These are phyloP conservation scores for Linyphia triangularis DNA, from an alignment of 2,888 invertebrate genomes.

Conservation along the genomic window DNA sequence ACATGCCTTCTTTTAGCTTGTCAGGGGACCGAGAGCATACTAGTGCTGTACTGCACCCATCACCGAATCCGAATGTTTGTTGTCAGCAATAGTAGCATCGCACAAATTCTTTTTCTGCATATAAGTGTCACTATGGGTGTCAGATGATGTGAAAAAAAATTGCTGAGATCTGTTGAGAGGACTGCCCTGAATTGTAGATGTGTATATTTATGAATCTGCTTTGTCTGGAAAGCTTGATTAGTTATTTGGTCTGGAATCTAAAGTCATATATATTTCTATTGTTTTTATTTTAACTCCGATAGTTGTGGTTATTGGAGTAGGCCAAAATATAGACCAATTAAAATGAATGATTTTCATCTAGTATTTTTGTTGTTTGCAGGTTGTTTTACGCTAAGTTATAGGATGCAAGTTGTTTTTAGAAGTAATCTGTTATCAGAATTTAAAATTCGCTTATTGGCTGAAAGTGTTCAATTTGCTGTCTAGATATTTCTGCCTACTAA, in stretches of 20 bases:
- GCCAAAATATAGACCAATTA: constrained; percentile 40
- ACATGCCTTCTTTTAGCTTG: background rate
- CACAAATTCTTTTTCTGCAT: constrained; percentile 25
- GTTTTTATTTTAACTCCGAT: constrained; percentile 10
- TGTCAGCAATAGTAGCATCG: constrained; percentile 54
- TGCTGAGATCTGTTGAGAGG: constrained; percentile 32
- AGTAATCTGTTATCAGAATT: background rate
- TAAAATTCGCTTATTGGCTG: background rate
- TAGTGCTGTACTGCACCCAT: background rate
- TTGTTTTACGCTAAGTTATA: background rate
- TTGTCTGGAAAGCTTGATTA: constrained; percentile 9
- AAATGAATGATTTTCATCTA: constrained; percentile 15
- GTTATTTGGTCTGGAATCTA: constrained; percentile 43
- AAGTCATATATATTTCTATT: constrained; percentile 21
- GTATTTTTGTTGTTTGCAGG: constrained; percentile 34
- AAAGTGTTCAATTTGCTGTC: background rate
- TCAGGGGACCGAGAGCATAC: background rate
- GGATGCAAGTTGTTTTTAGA: constrained; percentile 1
- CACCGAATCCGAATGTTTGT: background rate
- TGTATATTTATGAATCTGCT: constrained; percentile 20
- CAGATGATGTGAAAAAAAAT: background rate
- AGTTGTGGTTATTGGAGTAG: constrained; percentile 31
- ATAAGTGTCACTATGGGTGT: constrained; percentile 38
- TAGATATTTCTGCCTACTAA: background rate
- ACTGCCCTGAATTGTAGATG: constrained; percentile 7